These are phyloP conservation scores for Chymomyza procnemis DNA, from an alignment of 2,888 invertebrate genomes.

Conservation along the genomic window DNA sequence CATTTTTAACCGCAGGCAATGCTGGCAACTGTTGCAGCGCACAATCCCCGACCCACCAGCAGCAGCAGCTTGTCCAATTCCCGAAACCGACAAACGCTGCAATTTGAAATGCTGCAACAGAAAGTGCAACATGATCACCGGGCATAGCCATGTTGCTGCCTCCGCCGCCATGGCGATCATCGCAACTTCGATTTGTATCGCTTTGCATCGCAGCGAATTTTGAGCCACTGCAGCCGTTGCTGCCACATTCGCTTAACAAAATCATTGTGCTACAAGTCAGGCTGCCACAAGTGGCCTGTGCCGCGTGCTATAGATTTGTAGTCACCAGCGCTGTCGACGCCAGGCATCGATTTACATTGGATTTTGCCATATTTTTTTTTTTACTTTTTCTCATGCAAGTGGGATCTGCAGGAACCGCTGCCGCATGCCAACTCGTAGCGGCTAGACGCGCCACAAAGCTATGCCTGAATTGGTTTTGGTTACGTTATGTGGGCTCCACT, in stretches of 20 bases:
- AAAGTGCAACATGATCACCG: constrained; percentile 64
- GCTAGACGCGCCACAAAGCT: neutral
- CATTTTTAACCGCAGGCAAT: constrained; percentile 60
- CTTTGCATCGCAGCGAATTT: constrained; percentile 31
- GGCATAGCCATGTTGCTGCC: constrained; percentile 15
- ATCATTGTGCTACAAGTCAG: neutral
- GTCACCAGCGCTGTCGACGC: constrained; percentile 15
- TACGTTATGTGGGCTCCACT: constrained; percentile 4
- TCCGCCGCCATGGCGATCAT: constrained; percentile 38
- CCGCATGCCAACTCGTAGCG: neutral
- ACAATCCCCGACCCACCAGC: constrained; percentile 16
- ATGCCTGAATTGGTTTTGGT: neutral
- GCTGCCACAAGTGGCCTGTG: constrained; percentile 30
- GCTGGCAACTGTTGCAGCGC: constrained; percentile 28
- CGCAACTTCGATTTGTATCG: constrained; percentile 67
- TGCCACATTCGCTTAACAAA: constrained; percentile 23
- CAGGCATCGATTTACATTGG: constrained; percentile 54
- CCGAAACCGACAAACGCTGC: constrained; percentile 25
- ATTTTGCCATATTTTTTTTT: constrained; percentile 62
- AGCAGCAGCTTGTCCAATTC: constrained; percentile 11
- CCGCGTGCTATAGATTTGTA: constrained; percentile 65
- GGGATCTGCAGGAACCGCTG: neutral
- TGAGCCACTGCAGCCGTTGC: constrained; percentile 12
- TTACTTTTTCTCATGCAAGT: constrained; percentile 50
- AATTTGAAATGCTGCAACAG: constrained; percentile 53